Evolutionary conservation across 2,113 vertebrate genomes (phyloP), one percentile per base, ranked within the genome.

Genomic region (Lethenteron camtschaticum): DNA sequence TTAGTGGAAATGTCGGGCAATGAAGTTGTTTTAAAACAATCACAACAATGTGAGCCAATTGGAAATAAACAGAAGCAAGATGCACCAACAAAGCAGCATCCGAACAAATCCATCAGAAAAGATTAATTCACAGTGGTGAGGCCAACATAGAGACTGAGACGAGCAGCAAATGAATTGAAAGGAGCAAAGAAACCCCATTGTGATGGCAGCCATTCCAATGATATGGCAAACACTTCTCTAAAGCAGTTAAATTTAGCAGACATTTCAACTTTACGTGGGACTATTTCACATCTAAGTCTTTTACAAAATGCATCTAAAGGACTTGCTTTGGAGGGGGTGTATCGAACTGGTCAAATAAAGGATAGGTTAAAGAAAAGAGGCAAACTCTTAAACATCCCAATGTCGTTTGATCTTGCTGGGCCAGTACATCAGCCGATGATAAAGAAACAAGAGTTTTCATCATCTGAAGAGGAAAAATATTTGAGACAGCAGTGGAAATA

Each of bases 271-370:
- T 8, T 2, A 60, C 68, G 3, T 0, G 55, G 75, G 71, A 80
- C 71, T 0, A 9, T 80, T 10, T 56, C 75, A 0, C 76, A 78
- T 2, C 3, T 0, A 1, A 74, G 81, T 7, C 24, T 82, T 14
- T 12, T 83, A 71, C 74, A 24, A 71, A 1, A 14, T 59, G 78
- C 76, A 0, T 83, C 82, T 0, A 80, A 80, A 70, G 80, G 80
- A 0, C 68, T 83, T 63, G 79, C 79, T 56, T 74, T 82, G 56
- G 74, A 78, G 58, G 82, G 81, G 68, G 77, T 82, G 71, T 83
- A 77, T 56, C 74, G 74, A 71, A 78, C 72, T 20, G 71, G 68
- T 3, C 13, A 74, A 9, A 9, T 71, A 3, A 57, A 0, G 0
- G 71, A 70, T 9, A 16, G 75, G 57, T 56, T 80, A 60, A 66